Percentiles rank a stretch among this genome's conserved stretches.
These are phyloP conservation scores for Cardinalis cardinalis DNA, from an alignment of 2,113 vertebrate genomes.

Conservation along the genomic window DNA sequence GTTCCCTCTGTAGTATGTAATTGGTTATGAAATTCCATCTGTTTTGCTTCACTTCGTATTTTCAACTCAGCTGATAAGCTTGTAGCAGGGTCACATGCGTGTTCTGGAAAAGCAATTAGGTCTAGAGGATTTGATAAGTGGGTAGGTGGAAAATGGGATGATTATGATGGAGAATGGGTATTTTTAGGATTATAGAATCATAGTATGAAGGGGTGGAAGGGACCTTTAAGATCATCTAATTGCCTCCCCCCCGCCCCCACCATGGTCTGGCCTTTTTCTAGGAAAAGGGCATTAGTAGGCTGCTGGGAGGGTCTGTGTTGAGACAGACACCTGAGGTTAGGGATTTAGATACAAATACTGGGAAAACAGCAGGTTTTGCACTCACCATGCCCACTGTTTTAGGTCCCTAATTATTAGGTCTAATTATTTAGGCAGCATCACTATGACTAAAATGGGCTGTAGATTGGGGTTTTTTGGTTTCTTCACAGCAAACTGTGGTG, in stretches of 20 bases:
- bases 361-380: not conserved
- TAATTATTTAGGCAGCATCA: not conserved
- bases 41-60: conserved; percentile 29
- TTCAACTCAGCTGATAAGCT: not conserved
- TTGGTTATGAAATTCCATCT: conserved; percentile 51
- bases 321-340: not conserved
- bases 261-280: not conserved
- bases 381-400: not conserved
- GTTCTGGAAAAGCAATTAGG: not conserved
- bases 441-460: not conserved
- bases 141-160: not conserved
- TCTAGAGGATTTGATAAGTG: not conserved
- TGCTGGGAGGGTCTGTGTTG: not conserved
- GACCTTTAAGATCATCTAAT: not conserved
- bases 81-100: not conserved
- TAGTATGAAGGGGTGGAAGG: not conserved
- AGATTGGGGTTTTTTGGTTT: not conserved
- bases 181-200: not conserved
- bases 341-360: not conserved
- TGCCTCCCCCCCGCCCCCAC: not conserved
- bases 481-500: not conserved
- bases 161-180: not conserved
- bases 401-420: not conserved
- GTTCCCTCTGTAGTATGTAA: conserved; percentile 9
- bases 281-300: not conserved